Evolutionary conservation across 2,797 vertebrate species (phyloP).

Genomic region (Characodon lateralis): DNA sequence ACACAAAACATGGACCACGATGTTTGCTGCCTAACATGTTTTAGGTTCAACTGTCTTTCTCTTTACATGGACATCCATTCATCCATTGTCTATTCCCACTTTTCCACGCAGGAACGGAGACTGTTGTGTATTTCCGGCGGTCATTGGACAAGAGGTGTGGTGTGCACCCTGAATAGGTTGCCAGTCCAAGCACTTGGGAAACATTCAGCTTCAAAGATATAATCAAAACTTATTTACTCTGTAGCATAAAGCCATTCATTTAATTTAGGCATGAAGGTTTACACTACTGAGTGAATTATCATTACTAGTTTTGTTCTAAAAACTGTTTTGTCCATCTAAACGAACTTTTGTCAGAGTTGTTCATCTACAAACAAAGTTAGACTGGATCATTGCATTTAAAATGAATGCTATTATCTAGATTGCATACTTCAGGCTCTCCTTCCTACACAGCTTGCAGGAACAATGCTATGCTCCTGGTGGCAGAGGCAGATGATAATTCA

Average conservation of each 20-base stretch:
- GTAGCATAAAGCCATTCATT: neutral
- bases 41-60: neutral
- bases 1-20: neutral
- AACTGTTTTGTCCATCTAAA: neutral
- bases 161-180: neutral
- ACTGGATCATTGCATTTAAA: slow-evolving; percentile 31
- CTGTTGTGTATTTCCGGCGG: neutral
- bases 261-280: neutral
- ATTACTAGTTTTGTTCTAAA: neutral
- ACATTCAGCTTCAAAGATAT: neutral
- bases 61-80: neutral
- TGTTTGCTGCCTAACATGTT: neutral
- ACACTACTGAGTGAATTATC: neutral
- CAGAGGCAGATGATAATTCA: slow-evolving; percentile 26
- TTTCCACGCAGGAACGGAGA: neutral
- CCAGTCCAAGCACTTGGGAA: neutral
- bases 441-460: slow-evolving; percentile 31
- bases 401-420: slow-evolving; percentile 16
- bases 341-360: slow-evolving; percentile 23
- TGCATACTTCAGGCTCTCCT: slow-evolving; percentile 29
- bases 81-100: neutral
- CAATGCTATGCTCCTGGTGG: slow-evolving; percentile 8
- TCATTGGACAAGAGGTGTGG: neutral
- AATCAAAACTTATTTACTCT: neutral
- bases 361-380: slow-evolving; percentile 32